phyloP scores from a whole-genome alignment of 2,888 invertebrate species.

The Nymphalis urticae region DNA sequence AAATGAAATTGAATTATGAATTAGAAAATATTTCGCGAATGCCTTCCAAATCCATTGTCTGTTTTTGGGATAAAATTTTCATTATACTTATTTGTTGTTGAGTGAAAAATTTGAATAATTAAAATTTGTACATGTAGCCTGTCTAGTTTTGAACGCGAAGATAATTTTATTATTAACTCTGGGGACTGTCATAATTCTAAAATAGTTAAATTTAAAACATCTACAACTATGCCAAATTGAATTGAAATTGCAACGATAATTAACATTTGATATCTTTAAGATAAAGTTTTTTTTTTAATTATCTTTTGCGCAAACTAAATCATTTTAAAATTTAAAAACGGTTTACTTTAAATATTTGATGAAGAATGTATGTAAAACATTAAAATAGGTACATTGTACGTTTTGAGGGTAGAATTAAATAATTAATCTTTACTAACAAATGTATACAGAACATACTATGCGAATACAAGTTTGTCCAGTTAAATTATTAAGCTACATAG shows the following conservation, averaged over 20 bases:
- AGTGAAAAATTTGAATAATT: no score
- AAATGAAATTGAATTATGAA: slow-evolving; percentile 29
- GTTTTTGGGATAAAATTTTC: neutral
- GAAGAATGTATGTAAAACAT: neutral
- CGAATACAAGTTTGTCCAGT: neutral
- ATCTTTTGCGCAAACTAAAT: no score
- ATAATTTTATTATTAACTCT: no score
- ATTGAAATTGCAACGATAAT: no score
- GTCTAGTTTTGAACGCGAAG: no score
- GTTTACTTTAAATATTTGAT: neutral
- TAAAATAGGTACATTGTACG: neutral
- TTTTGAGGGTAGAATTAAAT: neutral
- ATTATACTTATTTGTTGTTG: neutral
- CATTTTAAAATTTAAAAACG: no score
- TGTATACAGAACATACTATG: neutral
- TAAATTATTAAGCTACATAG: neutral
- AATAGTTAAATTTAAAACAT: no score
- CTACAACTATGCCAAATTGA: no score
- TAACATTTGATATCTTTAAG: no score
- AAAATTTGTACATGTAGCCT: no score
- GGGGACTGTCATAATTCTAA: no score
- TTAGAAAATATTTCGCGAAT: slow-evolving; percentile 18
- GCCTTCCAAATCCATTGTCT: neutral
- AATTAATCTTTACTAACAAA: neutral
- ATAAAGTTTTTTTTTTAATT: no score